Base-by-base conservation (phyloP, 1,140 invertebrate genomes). In the Musca domestica region DNA sequence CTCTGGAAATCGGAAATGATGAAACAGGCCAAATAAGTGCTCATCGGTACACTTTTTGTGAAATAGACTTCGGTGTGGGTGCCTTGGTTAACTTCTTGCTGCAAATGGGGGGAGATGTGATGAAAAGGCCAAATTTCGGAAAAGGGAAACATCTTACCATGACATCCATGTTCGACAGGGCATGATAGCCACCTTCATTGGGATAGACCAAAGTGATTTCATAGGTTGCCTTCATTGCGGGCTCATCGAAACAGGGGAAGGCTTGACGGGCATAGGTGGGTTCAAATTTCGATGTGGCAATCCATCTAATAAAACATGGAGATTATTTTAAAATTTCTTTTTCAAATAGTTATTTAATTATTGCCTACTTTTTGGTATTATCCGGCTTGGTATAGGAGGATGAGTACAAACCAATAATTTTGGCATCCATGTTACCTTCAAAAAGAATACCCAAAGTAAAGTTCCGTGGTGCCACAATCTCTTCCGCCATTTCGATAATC, bases 231-330 rank as follows among this genome's bases (percentile, higher is more conserved):
- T 98, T 98, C 74, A 97, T 91, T 15, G 89, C 87, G 0, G 97
- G 96, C 81, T 99, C 96, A 83, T 98, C 97, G 78, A 97, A 97
- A 81, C 95, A 98, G 0, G 96, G 96, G 74, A 96, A 98, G 0
- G 93, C 92, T 83, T 93, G 89, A 27, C 96, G 87, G 0, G 96
- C 95, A 83, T 95, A 94, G 0, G 94, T 97, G 0, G 95, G 92
- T 78, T 98, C 92, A 77, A 98, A 96, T 83, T 98, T 96, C 2
- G 94, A 92, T 0, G 94, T 93, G 15, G 93, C 94, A 71, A 97
- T 90, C 71, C 82, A 85, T 73, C 92, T 95, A 20, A 23, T 48
- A 65, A 14, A 3, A 1, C 34, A 0, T 17, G n/a, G 27, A n/a
- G 12, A 54, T 14, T 22, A 54, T 54, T 63, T 17, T 63, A 5